Evolutionary conservation across 1,140 invertebrate species (phyloP), one percentile per base, ranked within the genome.

Genomic region (Homarus americanus): DNA sequence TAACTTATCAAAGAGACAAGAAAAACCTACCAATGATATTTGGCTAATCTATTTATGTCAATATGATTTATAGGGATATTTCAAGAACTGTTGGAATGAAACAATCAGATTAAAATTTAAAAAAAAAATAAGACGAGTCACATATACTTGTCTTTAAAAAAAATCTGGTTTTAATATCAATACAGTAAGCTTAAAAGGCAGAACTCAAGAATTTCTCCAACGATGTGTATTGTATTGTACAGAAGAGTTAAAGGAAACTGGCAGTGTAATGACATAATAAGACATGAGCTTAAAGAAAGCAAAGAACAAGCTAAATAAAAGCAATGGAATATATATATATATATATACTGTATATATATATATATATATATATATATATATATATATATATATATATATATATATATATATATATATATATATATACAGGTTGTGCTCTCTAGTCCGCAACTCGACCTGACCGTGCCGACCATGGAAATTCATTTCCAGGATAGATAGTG

Each of bases 211-310:
- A 69, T 32, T 17, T 69, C 63, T 32, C 28, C 44, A 63, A 24
- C 58, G 12, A 15, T 32, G 17, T 10, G 63, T 69, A 69, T 28
- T 69, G 28, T 69, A 32, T 28, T 32, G 24, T 32, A 69, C 9
- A 32, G n/a, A 38, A 69, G 41, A 82, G 20, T 28, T 53, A 53
- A 82, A 63, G 4, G 20, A 63, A 63, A 82, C 41, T 82, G 79
- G 79, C 79, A 82, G 79, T 82, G 79, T 63, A 69, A 69, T 38
- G 28, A 75, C n/a, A 63, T 36, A 82, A 82, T n/a, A n/a, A n/a
- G n/a, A n/a, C n/a, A n/a, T 82, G 79, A 63, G 63, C 20, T 53
- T 58, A 82, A 32, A 69, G 15, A 49, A 49, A 49, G 15, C 5
- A 9, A 69, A 24, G 28, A 69, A 63, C 0, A 63, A 63, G 5